Percentiles rank a stretch among this genome's conserved stretches.
phyloP scores from a whole-genome alignment of 2,888 invertebrate genomes.

The Gnatocerus cornutus region DNA sequence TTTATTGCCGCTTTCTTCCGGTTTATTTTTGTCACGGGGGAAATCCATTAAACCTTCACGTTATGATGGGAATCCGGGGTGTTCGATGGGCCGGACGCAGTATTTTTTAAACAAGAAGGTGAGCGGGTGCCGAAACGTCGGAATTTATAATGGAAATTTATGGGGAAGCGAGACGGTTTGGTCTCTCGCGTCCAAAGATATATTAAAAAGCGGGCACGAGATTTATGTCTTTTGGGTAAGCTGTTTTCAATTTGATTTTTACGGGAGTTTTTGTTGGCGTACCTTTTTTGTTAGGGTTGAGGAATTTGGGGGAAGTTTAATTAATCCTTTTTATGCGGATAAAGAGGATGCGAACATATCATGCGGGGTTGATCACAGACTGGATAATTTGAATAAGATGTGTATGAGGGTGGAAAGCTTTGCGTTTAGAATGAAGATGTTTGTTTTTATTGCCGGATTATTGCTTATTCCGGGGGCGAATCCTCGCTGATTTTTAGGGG shows the following conservation, averaged over 20 bases:
- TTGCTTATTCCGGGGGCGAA: background rate
- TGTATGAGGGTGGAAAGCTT: background rate
- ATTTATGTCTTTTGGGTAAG: slow-evolving; percentile 39
- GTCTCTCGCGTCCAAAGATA: background rate
- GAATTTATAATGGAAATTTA: slow-evolving; percentile 45
- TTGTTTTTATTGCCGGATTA: background rate
- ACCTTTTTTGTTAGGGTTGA: slow-evolving; percentile 4
- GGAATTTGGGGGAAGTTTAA: slow-evolving; percentile 1
- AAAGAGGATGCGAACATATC: background rate
- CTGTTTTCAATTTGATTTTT: slow-evolving; percentile 36
- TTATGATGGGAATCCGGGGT: slow-evolving; percentile 9
- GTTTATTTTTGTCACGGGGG: slow-evolving; percentile 42
- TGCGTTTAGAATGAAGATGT: background rate
- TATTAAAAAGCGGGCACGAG: slow-evolving; percentile 37
- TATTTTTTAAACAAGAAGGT: slow-evolving; percentile 28
- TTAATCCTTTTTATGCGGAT: slow-evolving; percentile 8
- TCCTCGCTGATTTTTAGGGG: background rate
- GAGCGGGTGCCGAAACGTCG: slow-evolving; percentile 20
- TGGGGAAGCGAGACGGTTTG: background rate
- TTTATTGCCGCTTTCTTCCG: slow-evolving; percentile 24
- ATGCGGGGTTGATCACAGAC: slow-evolving; percentile 2
- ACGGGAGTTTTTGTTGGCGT: background rate
- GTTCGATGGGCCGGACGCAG: background rate
- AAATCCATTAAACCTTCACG: slow-evolving; percentile 34
- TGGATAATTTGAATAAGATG: slow-evolving; percentile 3